These are phyloP conservation scores for Tholera decimalis DNA, from an alignment of 2,888 invertebrate genomes.

Conservation along the genomic window DNA sequence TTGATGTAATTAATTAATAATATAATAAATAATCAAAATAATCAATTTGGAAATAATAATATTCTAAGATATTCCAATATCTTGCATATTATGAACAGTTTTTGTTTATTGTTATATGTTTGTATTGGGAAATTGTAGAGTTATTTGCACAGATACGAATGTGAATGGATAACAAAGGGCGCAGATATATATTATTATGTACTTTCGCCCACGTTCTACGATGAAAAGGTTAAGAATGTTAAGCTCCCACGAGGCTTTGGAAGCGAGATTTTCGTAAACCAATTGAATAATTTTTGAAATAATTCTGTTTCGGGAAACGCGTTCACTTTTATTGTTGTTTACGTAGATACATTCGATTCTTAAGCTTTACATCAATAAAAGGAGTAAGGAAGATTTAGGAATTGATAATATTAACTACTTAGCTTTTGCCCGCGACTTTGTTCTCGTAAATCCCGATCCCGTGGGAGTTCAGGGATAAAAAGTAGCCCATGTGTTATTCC, in stretches of 20 bases:
- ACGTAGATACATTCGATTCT: neutral
- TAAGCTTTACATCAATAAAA: neutral
- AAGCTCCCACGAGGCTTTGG: constrained; percentile 7
- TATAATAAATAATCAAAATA: too few relatives aligned
- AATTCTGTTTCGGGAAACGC: constrained; percentile 1
- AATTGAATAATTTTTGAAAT: constrained; percentile 23
- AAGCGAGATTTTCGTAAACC: neutral
- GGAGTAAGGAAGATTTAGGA: neutral
- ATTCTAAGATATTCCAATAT: neutral
- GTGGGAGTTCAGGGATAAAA: too few relatives aligned
- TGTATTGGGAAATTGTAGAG: neutral
- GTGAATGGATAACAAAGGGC: neutral
- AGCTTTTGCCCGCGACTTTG: too few relatives aligned
- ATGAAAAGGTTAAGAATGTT: constrained; percentile 29
- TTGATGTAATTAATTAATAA: too few relatives aligned
- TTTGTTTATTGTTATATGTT: constrained; percentile 7
- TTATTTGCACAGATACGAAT: constrained; percentile 2
- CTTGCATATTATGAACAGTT: constrained; percentile 9
- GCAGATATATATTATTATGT: too few relatives aligned
- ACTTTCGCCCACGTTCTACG: neutral
- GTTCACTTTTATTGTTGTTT: constrained; percentile 1
- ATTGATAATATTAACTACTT: too few relatives aligned
- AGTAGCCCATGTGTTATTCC: too few relatives aligned
- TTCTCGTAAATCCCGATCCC: too few relatives aligned
- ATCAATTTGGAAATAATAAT: too few relatives aligned